These are phyloP conservation scores for Ciona savignyi DNA, from an alignment of 23 tunicate genomes.

Conservation along the genomic window DNA sequence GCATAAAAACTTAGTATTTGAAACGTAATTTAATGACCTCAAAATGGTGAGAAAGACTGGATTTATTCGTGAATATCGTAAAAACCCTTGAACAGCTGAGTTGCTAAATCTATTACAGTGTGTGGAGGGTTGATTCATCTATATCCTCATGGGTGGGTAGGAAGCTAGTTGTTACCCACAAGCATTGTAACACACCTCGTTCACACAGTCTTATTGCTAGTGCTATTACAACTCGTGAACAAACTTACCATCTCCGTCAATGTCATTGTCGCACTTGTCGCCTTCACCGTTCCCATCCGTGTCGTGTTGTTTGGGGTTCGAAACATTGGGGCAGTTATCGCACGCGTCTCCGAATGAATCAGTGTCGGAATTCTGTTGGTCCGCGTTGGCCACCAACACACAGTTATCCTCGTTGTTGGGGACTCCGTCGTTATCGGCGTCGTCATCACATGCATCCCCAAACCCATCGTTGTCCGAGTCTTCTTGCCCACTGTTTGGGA, in stretches of 20 bases:
- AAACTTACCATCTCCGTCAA: conserved; percentile 69
- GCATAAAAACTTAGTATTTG: no score
- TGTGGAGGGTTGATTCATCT: no score
- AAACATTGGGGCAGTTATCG: conserved; percentile 61
- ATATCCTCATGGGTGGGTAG: no score
- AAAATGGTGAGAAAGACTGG: no score
- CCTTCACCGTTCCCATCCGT: conserved; percentile 67
- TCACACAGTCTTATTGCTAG: no score
- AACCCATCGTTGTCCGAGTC: conserved; percentile 76
- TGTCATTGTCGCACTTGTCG: conserved; percentile 67
- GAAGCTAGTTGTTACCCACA: no score
- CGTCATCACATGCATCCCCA: conserved; percentile 79
- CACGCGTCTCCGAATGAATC: conserved; percentile 76
- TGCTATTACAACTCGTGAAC: no score
- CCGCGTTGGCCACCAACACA: conserved; percentile 34
- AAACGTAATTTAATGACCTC: no score
- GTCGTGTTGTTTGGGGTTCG: conserved; percentile 53
- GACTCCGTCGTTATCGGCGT: conserved; percentile 72
- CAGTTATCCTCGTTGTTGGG: conserved; percentile 65
- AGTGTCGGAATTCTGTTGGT: conserved; percentile 61
- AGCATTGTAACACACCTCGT: no score
- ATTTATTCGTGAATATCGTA: no score
- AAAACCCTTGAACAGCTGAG: no score
- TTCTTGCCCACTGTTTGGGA: conserved; percentile 90
- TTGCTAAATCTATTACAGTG: no score